These are phyloP conservation scores for Drosophila sucinea DNA, from an alignment of 1,140 invertebrate species.

Conservation along the genomic window DNA sequence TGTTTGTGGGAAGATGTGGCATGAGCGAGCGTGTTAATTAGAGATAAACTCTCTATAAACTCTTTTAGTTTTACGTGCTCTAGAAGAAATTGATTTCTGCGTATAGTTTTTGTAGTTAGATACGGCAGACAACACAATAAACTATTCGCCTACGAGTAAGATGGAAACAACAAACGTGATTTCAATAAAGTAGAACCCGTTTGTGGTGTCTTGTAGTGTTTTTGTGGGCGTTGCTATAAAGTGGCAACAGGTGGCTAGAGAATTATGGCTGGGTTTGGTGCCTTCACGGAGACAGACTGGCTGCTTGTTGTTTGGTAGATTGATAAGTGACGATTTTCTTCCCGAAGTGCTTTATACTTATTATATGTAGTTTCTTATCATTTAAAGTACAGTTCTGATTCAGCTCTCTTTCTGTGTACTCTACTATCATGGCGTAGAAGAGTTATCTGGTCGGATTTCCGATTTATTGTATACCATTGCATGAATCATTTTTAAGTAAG, in stretches of 20 bases:
- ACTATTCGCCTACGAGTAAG: constrained; percentile 20
- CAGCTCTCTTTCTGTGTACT: constrained; percentile 23
- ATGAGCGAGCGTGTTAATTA: constrained; percentile 51
- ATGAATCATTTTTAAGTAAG: constrained; percentile 36
- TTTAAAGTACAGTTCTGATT: constrained; percentile 13
- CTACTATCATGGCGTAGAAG: constrained; percentile 34
- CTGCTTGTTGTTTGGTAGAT: constrained; percentile 23
- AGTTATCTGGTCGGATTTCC: constrained; percentile 39
- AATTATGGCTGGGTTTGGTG: constrained; percentile 38
- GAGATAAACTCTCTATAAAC: constrained; percentile 35
- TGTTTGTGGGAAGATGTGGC: constrained; percentile 33
- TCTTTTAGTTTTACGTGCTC: constrained; percentile 54
- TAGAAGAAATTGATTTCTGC: constrained; percentile 62
- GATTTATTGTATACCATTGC: constrained; percentile 20
- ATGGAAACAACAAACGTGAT: constrained; percentile 8
- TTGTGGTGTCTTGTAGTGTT: constrained; percentile 7
- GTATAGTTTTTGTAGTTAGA: constrained; percentile 64
- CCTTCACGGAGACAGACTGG: constrained; percentile 37
- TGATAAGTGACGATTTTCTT: constrained; percentile 2
- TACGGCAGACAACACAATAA: constrained; percentile 21
- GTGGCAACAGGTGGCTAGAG: constrained; percentile 52
- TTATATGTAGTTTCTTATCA: constrained; percentile 35
- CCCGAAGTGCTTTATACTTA: constrained; percentile 17
- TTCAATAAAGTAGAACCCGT: constrained; percentile 43
- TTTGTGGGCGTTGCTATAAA: constrained; percentile 49